A percentile compares a stretch with the other conserved stretches of the same genome.
Evolutionary conservation across 2,888 invertebrate species (phyloP).

Genomic region (Pheosia gnoma): DNA sequence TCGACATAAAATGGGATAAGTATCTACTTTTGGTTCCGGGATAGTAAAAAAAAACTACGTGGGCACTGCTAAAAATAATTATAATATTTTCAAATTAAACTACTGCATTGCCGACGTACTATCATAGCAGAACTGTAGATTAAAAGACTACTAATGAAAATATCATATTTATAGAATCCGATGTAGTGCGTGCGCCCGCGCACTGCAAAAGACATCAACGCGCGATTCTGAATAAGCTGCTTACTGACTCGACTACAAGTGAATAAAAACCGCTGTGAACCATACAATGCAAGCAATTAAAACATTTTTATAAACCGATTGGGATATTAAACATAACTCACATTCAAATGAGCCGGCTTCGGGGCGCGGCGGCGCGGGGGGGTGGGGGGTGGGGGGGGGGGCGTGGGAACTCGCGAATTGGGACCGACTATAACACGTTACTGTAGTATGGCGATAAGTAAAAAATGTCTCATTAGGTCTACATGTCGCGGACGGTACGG

Average conservation of each 20-base stretch:
- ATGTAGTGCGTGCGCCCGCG: neutral
- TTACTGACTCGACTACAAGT: neutral
- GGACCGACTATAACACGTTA: neutral
- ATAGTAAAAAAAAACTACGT: no score
- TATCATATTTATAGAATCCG: no score
- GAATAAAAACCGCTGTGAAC: neutral
- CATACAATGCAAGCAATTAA: neutral
- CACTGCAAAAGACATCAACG: conserved; percentile 43
- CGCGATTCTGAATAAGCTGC: conserved; percentile 12
- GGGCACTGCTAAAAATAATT: no score
- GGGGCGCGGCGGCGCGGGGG: neutral
- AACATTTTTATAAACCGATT: neutral
- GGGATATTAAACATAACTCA: conserved; percentile 2
- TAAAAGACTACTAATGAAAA: no score
- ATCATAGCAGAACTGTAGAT: no score
- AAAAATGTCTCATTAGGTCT: no score
- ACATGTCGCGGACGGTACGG: no score
- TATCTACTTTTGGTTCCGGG: no score
- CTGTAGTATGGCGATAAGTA: no score
- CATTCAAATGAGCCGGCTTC: conserved; percentile 9
- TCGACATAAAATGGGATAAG: no score
- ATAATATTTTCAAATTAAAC: no score
- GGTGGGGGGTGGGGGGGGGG: neutral
- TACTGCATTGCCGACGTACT: no score
- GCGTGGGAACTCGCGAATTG: neutral